Evolutionary conservation across 2,797 vertebrate genomes (phyloP).

Genomic region (Myripristis jacobus): DNA sequence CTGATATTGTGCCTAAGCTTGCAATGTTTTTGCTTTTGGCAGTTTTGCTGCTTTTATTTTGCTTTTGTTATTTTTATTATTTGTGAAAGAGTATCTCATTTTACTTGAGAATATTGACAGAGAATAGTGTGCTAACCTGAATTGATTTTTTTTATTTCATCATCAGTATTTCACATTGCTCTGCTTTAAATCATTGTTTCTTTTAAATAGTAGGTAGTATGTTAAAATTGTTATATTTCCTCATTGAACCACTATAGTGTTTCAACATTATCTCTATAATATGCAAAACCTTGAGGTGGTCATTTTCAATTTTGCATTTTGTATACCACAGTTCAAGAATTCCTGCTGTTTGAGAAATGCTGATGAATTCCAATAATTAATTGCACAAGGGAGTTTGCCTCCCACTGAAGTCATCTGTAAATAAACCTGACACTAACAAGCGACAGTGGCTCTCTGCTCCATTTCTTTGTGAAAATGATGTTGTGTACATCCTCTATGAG

Average conservation of each 20-base stretch:
- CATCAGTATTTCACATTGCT: conserved; percentile 31
- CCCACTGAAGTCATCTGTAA: conserved; percentile 66
- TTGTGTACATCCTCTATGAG: not conserved
- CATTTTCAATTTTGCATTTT: conserved; percentile 35
- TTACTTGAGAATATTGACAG: conserved; percentile 23
- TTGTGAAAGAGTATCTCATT: conserved; percentile 29
- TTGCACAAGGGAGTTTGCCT: conserved; percentile 74
- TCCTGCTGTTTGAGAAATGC: conserved; percentile 43
- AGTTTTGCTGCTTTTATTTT: conserved; percentile 13
- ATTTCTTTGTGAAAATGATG: not conserved
- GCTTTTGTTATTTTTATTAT: conserved; percentile 21
- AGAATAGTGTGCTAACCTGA: conserved; percentile 43
- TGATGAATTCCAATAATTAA: conserved; percentile 55
- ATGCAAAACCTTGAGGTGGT: conserved; percentile 43
- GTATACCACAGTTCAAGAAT: conserved; percentile 31
- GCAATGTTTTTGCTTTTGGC: conserved; percentile 46
- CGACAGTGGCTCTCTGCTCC: not conserved
- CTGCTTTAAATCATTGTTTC: conserved; percentile 46
- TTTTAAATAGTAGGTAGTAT: conserved; percentile 32
- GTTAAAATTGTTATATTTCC: conserved; percentile 37
- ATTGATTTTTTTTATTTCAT: conserved; percentile 50
- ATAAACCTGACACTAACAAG: conserved; percentile 72
- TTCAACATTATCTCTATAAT: conserved; percentile 42
- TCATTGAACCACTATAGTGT: conserved; percentile 28
- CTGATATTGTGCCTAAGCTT: conserved; percentile 68